Conservation (phyloP, 1,140 invertebrate genomes). For the Asobara japonica region DNA sequence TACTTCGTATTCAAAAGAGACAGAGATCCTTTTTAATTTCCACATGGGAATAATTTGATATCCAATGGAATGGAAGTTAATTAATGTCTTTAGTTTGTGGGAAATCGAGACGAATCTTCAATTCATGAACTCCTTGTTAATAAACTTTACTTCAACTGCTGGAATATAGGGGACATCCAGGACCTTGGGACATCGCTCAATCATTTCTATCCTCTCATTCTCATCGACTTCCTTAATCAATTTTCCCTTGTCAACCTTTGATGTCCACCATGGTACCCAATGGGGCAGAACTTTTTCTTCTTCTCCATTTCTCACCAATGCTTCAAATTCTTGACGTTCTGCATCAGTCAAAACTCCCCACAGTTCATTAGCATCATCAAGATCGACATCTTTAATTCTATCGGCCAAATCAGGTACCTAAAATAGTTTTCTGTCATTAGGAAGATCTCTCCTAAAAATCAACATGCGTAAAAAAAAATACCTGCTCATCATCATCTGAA, state of each 20-base stretch:
- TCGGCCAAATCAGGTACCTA: slow-evolving; percentile 69
- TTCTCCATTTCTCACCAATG: slow-evolving; percentile 71
- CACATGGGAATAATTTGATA: neutral
- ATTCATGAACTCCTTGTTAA: too few relatives aligned
- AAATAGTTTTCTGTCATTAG: slow-evolving; percentile 23
- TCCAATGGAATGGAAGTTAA: neutral
- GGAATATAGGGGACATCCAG: slow-evolving; percentile 66
- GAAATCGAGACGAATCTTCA: too few relatives aligned
- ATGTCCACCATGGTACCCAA: slow-evolving; percentile 80
- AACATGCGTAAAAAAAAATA: slow-evolving; percentile 28
- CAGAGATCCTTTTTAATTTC: neutral
- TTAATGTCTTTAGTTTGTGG: neutral
- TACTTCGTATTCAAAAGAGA: neutral
- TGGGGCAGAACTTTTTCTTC: slow-evolving; percentile 72
- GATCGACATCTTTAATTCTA: slow-evolving; percentile 73
- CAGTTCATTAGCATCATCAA: slow-evolving; percentile 76
- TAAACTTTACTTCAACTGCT: slow-evolving; percentile 66
- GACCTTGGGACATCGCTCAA: slow-evolving; percentile 62
- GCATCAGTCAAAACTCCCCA: slow-evolving; percentile 75
- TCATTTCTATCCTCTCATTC: slow-evolving; percentile 42
- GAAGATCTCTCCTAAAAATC: slow-evolving; percentile 1
- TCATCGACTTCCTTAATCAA: slow-evolving; percentile 66
- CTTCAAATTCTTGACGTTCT: slow-evolving; percentile 78
- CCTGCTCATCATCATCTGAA: slow-evolving; percentile 72
- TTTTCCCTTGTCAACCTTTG: slow-evolving; percentile 58